Base-by-base conservation (phyloP, 1,140 invertebrate genomes). In the Macrobrachium rosenbergii region DNA sequence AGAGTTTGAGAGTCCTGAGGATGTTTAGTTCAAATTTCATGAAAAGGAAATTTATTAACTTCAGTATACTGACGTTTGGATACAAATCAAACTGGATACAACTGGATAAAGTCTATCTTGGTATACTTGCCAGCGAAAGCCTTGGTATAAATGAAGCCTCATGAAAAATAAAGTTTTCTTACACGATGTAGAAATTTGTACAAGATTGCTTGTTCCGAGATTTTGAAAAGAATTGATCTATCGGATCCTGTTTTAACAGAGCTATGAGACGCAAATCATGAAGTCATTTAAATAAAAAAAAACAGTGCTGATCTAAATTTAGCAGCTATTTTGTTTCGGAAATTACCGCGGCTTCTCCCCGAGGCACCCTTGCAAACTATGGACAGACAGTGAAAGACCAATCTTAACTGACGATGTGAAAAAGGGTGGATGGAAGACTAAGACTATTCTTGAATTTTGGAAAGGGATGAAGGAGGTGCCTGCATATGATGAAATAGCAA, bases 11-110 rank as follows among this genome's bases (percentile, higher is more conserved):
- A 60, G 59, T 79, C 37, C 45, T 52, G 19, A 52, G 58, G 37
- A 79, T 79, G 77, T 79, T 79, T 79, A n/a, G 43, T 21, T 60
- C 12, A 59, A 79, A 79, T 79, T 79, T 59, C 59, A 79, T 79
- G 77, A 58, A 6, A 79, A 76, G 75, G 75, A 7, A 76, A 43
- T 76, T 19, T 45, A 28, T 28, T 43, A 76, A 8, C 75, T 76
- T 28, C 23, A 76, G 45, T 21, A 17, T 76, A 11, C n/a, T 58
- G 45, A 19, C 77, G 6, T 58, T 79, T 59, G 77, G 60, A n/a
- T 43, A 79, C 45, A 58, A 79, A 79, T 59, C 5, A 79, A n/a
- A n/a, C n/a, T n/a, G n/a, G n/a, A n/a, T n/a, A n/a, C n/a, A n/a
- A n/a, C n/a, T n/a, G n/a, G n/a, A 79, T 59, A 79, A 59, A 21